phyloP scores from a whole-genome alignment of 2,888 invertebrate genomes.

The Caenorhabditis auriculariae region DNA sequence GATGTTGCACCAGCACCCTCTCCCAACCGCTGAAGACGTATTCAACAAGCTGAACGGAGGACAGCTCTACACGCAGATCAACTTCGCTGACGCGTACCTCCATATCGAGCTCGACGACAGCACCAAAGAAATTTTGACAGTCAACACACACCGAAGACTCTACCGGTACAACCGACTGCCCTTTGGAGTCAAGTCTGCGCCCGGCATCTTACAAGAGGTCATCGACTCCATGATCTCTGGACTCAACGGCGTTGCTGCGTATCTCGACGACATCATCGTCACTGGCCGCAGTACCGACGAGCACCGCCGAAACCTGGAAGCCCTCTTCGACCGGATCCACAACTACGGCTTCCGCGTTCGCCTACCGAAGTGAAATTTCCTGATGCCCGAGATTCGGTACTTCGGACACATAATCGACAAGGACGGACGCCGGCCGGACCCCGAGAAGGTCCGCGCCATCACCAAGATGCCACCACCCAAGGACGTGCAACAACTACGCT shows the following conservation, averaged over 20 bases:
- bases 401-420: slow-evolving; percentile 30
- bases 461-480: slow-evolving; percentile 11
- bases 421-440: slow-evolving; percentile 21
- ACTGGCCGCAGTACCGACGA: slow-evolving; percentile 11
- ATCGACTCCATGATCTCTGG: slow-evolving; percentile 34
- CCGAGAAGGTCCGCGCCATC: slow-evolving; percentile 29
- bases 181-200: slow-evolving; percentile 43
- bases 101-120: slow-evolving; percentile 35
- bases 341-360: slow-evolving; percentile 30
- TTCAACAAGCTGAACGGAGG: slow-evolving; percentile 35
- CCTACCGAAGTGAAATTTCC: slow-evolving; percentile 37
- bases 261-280: slow-evolving; percentile 42
- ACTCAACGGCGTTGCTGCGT: slow-evolving; percentile 17
- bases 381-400: slow-evolving; percentile 18
- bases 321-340: slow-evolving; percentile 20
- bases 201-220: slow-evolving; percentile 34
- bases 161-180: slow-evolving; percentile 36
- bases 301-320: slow-evolving; percentile 15
- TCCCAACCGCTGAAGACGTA: slow-evolving; percentile 37
- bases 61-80: slow-evolving; percentile 30
- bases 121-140: slow-evolving; percentile 19
- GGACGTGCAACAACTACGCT: slow-evolving; percentile 4
- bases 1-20: slow-evolving; percentile 28
- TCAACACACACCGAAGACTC: slow-evolving; percentile 45
- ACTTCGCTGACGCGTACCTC: slow-evolving; percentile 44